Conservation (phyloP, 2,113 vertebrate genomes). For the Papio anubis region DNA sequence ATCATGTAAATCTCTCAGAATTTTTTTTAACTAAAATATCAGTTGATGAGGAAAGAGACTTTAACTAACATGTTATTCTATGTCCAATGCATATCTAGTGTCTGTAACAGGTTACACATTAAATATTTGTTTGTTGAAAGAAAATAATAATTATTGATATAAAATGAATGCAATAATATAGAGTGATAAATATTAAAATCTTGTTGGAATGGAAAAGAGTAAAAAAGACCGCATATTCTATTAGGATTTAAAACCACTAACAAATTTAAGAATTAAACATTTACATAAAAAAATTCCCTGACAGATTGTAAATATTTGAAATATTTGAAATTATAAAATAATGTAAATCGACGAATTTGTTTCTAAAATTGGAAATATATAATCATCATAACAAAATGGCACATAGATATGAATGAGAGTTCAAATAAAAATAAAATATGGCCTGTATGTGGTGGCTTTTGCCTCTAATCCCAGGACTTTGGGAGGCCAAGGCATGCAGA, state of each 20-base stretch:
- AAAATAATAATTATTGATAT: neutral
- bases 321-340: neutral
- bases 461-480: too few species aligned
- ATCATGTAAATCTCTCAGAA: neutral
- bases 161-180: neutral
- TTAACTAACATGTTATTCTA: neutral
- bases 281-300: neutral
- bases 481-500: too few species aligned
- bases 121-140: neutral
- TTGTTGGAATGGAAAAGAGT: neutral
- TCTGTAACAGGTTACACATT: neutral
- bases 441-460: too few species aligned
- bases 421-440: neutral
- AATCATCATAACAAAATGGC: neutral
- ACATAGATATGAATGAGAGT: neutral
- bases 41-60: neutral
- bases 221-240: neutral
- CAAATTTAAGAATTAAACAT: neutral
- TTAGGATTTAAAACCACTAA: neutral
- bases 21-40: neutral
- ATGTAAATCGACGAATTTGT: neutral
- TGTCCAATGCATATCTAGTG: fast-evolving
- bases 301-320: neutral
- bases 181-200: neutral
- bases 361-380: neutral